These are phyloP conservation scores for Glandiceps talaboti DNA, from an alignment of 53 echinoderm and acorn worm genomes.

Conservation along the genomic window DNA sequence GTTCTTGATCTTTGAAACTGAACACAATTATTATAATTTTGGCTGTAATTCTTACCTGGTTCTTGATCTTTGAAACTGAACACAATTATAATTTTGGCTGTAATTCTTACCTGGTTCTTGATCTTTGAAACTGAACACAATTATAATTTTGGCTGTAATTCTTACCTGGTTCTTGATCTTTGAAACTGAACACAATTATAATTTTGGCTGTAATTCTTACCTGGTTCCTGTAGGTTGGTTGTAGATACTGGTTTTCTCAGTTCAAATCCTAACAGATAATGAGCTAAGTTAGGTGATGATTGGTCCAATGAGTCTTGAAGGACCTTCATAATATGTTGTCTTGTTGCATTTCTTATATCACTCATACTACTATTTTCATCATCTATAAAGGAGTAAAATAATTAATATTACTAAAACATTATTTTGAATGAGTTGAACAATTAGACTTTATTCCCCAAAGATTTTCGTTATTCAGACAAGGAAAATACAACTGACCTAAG, in stretches of 20 bases:
- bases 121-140: too few species aligned
- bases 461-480: too few species aligned
- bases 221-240: conserved; percentile 91
- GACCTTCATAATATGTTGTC: conserved; percentile 44
- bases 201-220: conserved; percentile 14
- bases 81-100: too few species aligned
- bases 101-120: conserved; percentile 99
- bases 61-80: too few species aligned
- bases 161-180: conserved; percentile 82
- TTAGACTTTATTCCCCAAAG: too few species aligned
- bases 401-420: too few species aligned
- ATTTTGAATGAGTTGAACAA: too few species aligned
- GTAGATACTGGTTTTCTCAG: conserved; percentile 69
- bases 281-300: conserved; percentile 81
- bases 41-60: conserved; percentile 52
- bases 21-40: too few species aligned
- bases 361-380: neutral
- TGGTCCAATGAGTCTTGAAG: conserved; percentile 63
- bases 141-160: too few species aligned
- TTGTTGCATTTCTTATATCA: conserved; percentile 33
- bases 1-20: neutral
- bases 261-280: conserved; percentile 73
- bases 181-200: neutral
- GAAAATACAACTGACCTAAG: too few species aligned
- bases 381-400: neutral